Percentiles rank a stretch among this genome's conserved stretches.
phyloP scores from a whole-genome alignment of 1,140 invertebrate genomes.

The Antheraea mylitta region DNA sequence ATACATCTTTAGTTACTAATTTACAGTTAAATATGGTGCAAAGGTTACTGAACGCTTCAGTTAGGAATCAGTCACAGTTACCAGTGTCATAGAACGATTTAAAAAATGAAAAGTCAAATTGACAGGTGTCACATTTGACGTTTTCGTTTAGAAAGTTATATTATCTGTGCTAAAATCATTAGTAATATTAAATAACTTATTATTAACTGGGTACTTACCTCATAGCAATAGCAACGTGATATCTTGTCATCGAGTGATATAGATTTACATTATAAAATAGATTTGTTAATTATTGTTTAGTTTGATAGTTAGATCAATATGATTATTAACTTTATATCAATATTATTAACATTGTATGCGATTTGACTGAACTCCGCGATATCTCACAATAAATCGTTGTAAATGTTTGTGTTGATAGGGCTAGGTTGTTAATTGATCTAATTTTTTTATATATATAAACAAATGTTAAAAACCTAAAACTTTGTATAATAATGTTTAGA shows the following conservation, averaged over 20 bases:
- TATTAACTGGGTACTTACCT: constrained; percentile 40
- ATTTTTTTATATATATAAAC: constrained; percentile 55
- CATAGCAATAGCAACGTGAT: constrained; percentile 42
- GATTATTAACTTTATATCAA: constrained; percentile 31
- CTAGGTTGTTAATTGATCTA: constrained; percentile 76
- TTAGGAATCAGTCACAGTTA: constrained; percentile 42
- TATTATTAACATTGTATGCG: constrained; percentile 45
- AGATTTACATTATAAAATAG: constrained; percentile 31
- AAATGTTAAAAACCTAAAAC: constrained; percentile 64
- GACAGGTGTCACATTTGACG: constrained; percentile 61
- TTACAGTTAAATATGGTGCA: constrained; percentile 29
- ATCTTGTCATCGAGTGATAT: constrained; percentile 67
- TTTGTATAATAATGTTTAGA: constrained; percentile 72
- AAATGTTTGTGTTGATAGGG: constrained; percentile 65
- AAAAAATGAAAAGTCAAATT: constrained; percentile 56
- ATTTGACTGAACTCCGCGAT: constrained; percentile 70
- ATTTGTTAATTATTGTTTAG: constrained; percentile 24
- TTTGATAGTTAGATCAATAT: constrained; percentile 42
- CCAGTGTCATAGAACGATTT: constrained; percentile 34
- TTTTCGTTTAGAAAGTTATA: constrained; percentile 42
- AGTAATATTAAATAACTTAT: constrained; percentile 38
- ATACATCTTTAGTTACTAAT: constrained; percentile 53
- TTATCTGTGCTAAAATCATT: constrained; percentile 31
- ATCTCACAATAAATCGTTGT: constrained; percentile 52
- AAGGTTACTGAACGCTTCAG: constrained; percentile 37